phyloP scores from a whole-genome alignment of 2,113 vertebrate genomes.

The Nestor notabilis region DNA sequence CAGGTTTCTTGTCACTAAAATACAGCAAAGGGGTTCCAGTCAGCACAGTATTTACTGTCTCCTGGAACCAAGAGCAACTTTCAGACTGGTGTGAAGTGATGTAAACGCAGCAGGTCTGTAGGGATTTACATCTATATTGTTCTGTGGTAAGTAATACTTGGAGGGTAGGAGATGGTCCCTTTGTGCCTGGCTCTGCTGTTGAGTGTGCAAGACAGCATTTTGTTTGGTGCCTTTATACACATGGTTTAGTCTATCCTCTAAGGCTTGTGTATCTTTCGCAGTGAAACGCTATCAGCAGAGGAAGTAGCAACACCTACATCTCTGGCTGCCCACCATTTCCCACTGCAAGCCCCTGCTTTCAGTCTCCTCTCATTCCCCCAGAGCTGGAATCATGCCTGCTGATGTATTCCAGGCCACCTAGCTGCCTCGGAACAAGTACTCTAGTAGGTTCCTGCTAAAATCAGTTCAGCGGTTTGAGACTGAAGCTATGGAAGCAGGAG shows the following conservation, averaged over 20 bases:
- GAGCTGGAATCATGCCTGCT: neutral
- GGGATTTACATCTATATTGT: neutral
- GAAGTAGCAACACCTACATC: neutral
- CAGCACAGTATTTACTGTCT: neutral
- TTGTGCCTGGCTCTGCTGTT: neutral
- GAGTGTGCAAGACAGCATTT: neutral
- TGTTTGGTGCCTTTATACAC: neutral
- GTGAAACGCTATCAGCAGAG: neutral
- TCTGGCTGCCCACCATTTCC: neutral
- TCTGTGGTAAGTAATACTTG: neutral
- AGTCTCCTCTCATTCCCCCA: neutral
- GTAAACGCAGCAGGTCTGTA: neutral
- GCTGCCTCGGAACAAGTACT: neutral
- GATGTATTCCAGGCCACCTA: neutral
- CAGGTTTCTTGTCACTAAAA: neutral
- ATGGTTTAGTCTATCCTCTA: neutral
- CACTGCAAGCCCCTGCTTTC: neutral
- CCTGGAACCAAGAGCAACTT: neutral
- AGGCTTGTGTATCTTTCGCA: neutral
- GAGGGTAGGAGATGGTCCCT: neutral
- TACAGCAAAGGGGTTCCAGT: neutral
- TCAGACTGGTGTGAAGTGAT: neutral
- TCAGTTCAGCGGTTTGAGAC: neutral
- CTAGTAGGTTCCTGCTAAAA: neutral
- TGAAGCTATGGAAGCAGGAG: neutral